Percentiles rank a stretch among this genome's conserved stretches.
Conservation (phyloP, 2,888 invertebrate genomes). For the Carpatolechia fugitivella region DNA sequence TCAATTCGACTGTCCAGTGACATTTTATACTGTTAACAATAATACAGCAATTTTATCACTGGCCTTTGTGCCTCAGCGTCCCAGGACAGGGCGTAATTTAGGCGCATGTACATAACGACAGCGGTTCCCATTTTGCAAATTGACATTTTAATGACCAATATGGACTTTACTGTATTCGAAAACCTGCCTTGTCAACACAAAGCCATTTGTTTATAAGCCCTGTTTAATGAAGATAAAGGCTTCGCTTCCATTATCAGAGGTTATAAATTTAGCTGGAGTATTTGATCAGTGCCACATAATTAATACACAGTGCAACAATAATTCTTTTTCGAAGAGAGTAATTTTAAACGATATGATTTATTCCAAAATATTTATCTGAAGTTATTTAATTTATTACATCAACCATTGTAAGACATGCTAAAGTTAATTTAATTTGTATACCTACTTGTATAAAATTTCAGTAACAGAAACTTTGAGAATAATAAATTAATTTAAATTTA, state of each 20-base stretch:
- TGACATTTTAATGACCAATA: constrained; percentile 31
- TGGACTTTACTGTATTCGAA: background rate
- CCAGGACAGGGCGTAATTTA: constrained; percentile 46
- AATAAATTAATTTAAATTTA: too few species aligned
- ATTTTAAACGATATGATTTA: too few species aligned
- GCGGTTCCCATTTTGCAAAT: constrained; percentile 34
- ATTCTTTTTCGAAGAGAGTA: too few species aligned
- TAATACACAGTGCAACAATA: too few species aligned
- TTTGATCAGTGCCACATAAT: too few species aligned
- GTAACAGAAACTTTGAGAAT: too few species aligned
- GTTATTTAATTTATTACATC: too few species aligned
- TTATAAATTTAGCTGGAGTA: too few species aligned
- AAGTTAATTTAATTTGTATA: too few species aligned
- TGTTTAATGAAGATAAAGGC: background rate
- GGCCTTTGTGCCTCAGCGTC: constrained; percentile 37
- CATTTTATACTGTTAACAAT: constrained; percentile 45
- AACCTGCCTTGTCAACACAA: background rate
- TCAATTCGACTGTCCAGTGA: background rate
- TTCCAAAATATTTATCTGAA: too few species aligned
- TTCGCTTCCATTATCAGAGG: background rate
- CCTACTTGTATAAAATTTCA: too few species aligned
- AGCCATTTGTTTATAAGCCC: background rate
- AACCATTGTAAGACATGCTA: too few species aligned
- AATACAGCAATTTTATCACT: constrained; percentile 46
- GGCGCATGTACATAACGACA: constrained; percentile 38